Evolutionary conservation across 2,888 invertebrate species (phyloP).

Genomic region (Iselma pallidipennis): DNA sequence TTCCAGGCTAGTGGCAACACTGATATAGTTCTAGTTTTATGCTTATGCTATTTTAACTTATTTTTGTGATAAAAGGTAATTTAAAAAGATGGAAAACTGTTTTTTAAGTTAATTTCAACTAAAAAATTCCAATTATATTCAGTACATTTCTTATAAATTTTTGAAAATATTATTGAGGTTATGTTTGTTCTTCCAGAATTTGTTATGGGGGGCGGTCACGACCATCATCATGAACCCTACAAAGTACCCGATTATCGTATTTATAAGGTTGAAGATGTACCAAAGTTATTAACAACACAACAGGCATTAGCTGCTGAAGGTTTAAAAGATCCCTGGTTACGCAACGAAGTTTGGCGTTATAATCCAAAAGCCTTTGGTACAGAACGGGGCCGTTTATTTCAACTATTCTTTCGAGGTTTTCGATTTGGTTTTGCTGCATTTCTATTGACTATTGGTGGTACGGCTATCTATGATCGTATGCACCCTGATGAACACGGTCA

Average conservation of each 20-base stretch:
- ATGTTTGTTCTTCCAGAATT: conserved; percentile 2
- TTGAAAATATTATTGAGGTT: conserved; percentile 13
- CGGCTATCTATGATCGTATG: conserved; percentile 45
- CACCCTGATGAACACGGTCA: conserved; percentile 54
- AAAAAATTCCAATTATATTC: neutral
- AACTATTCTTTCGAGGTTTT: conserved; percentile 67
- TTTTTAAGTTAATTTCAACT: neutral
- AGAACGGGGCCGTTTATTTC: conserved; percentile 52
- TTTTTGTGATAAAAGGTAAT: neutral
- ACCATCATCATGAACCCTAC: conserved; percentile 62
- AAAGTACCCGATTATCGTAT: conserved; percentile 72
- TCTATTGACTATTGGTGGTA: conserved; percentile 59
- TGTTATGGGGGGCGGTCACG: conserved; percentile 58
- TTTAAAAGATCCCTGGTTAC: conserved; percentile 84
- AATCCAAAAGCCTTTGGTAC: conserved; percentile 65
- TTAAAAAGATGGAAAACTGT: neutral
- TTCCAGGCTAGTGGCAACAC: neutral
- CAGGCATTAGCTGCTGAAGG: conserved; percentile 70
- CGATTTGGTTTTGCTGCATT: conserved; percentile 66
- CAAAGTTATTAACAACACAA: conserved; percentile 67
- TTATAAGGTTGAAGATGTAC: conserved; percentile 74
- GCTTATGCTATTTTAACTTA: neutral
- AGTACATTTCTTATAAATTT: neutral
- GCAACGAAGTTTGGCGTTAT: conserved; percentile 86
- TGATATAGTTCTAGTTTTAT: neutral